Evolutionary conservation across 2,888 invertebrate genomes (phyloP).

Genomic region (Xestia ashworthii): DNA sequence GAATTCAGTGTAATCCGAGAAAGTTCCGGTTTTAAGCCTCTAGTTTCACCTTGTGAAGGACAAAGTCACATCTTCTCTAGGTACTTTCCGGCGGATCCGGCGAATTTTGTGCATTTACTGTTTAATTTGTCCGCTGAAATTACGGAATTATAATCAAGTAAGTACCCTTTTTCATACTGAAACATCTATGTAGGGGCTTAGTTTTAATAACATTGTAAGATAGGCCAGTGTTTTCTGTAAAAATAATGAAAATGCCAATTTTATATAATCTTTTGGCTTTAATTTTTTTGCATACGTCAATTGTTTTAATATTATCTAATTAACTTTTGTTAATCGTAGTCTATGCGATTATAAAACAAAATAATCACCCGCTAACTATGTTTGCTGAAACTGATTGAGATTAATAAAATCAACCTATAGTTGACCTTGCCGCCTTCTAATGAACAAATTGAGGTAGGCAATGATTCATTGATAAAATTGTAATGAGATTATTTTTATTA

Average conservation of each 20-base stretch:
- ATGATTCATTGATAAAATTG: neutral
- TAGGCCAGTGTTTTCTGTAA: neutral
- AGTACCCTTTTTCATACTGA: conserved; percentile 23
- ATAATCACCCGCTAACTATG: neutral
- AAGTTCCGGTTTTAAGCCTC: conserved; percentile 58
- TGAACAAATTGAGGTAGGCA: conserved; percentile 42
- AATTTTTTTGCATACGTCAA: conserved; percentile 39
- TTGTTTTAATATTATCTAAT: conserved; percentile 29
- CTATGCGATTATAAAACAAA: neutral
- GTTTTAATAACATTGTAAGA: neutral
- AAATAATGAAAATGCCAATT: conserved; percentile 9
- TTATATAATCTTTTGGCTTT: conserved; percentile 43
- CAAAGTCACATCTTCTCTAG: conserved; percentile 67
- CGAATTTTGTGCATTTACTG: conserved; percentile 41
- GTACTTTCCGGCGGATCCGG: conserved; percentile 53
- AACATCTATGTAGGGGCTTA: neutral
- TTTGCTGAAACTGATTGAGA: neutral
- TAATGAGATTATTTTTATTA: neutral
- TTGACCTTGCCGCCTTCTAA: conserved; percentile 58
- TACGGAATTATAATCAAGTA: conserved; percentile 56
- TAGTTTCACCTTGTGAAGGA: conserved; percentile 89
- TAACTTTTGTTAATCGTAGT: neutral
- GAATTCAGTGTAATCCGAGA: neutral
- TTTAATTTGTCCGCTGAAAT: conserved; percentile 43
- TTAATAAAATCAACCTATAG: conserved; percentile 55